phyloP scores from a whole-genome alignment of 2,888 invertebrate genomes.

The Cecidostiba fungosa region DNA sequence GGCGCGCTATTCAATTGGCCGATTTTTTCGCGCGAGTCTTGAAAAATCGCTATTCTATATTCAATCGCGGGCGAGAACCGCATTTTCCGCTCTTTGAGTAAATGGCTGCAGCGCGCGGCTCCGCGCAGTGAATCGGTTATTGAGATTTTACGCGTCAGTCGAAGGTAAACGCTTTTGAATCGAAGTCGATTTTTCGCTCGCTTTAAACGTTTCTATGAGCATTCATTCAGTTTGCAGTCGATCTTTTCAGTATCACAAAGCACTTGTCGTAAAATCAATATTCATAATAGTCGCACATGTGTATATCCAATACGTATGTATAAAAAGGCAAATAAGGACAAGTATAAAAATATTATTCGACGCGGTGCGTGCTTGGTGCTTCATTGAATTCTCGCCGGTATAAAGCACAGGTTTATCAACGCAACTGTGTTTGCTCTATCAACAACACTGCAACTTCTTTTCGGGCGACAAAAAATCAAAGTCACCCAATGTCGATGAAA shows the following conservation, averaged over 20 bases:
- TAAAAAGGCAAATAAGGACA: background rate
- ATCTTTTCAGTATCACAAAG: constrained; percentile 1
- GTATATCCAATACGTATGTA: background rate
- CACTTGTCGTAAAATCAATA: constrained; percentile 41
- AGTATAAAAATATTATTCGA: constrained; percentile 2
- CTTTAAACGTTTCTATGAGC: too few relatives aligned
- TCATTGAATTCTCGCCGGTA: constrained; percentile 14
- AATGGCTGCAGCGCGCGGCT: too few relatives aligned
- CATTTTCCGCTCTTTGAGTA: constrained; percentile 53
- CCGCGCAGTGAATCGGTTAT: constrained; percentile 36
- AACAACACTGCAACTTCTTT: background rate
- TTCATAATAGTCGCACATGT: background rate
- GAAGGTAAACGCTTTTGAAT: background rate
- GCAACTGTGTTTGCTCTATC: constrained; percentile 21
- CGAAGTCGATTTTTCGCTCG: background rate
- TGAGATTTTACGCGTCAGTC: constrained; percentile 33
- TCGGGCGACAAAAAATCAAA: background rate
- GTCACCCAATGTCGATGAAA: background rate
- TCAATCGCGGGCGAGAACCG: background rate
- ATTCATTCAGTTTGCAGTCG: background rate
- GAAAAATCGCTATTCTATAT: constrained; percentile 34
- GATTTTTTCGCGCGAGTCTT: constrained; percentile 18
- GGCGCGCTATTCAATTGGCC: constrained; percentile 68
- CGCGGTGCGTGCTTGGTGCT: background rate
- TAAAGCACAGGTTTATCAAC: background rate